phyloP scores from a whole-genome alignment of 2,888 invertebrate species.

The Drosophila glabriapex region DNA sequence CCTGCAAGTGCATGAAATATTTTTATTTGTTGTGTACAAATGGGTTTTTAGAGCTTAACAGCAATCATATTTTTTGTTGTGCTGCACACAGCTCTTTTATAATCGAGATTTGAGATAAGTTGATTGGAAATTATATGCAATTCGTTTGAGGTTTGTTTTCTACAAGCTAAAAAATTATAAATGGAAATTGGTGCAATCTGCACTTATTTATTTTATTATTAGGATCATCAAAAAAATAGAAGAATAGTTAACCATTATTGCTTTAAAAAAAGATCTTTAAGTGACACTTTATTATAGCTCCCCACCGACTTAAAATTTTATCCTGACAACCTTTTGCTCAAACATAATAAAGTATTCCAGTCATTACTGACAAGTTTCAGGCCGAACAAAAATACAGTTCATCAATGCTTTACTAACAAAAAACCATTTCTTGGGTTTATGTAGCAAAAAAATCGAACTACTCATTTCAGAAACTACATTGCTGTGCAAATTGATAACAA shows the following conservation, averaged over 20 bases:
- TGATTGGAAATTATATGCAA: constrained; percentile 43
- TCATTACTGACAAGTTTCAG: background rate
- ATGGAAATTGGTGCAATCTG: constrained; percentile 1
- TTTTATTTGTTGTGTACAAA: constrained; percentile 32
- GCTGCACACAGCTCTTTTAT: constrained; percentile 35
- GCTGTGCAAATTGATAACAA: background rate
- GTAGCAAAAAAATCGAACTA: background rate
- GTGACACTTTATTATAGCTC: background rate
- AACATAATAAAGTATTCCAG: background rate
- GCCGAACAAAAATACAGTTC: background rate
- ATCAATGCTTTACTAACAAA: background rate
- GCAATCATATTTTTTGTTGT: constrained; percentile 58
- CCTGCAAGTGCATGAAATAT: constrained; percentile 24
- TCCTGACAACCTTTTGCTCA: background rate
- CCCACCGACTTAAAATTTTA: background rate
- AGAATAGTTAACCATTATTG: background rate
- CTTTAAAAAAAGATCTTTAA: background rate
- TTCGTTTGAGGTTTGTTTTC: constrained; percentile 4
- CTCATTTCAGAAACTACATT: background rate
- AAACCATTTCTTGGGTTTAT: background rate
- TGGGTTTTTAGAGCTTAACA: constrained; percentile 51
- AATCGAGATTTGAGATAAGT: constrained; percentile 37
- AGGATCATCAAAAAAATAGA: background rate
- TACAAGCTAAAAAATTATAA: constrained; percentile 1
- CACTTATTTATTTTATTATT: background rate